Base-by-base conservation (phyloP, 2,113 vertebrate species). In the Hirundichthys speculiger region DNA sequence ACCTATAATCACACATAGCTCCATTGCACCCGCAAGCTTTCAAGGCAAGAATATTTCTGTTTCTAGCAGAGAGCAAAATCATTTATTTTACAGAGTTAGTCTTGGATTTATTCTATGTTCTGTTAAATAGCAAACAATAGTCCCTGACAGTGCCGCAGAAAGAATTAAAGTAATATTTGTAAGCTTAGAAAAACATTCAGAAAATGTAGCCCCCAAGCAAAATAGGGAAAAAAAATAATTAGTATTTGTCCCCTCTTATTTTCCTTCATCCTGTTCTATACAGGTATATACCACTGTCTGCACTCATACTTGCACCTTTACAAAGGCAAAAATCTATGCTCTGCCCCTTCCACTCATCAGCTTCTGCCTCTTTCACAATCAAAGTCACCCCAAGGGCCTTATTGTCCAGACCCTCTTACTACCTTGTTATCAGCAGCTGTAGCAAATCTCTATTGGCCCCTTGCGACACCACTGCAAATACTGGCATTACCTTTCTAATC, bases 361-460 rank as follows among this genome's bases (percentile, higher is more conserved):
- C 30, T 39, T 56, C 65, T 80, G 21, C 20, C 46, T 81, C 58
- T 81, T 64, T 73, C 69, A 64, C 55, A 80, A 71, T 85, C 87
- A 88, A 75, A 83, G 73, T 63, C 66, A 68, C 75, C 82, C 72
- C 70, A 51, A 69, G 84, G 86, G 86, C 57, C 79, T 86, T 56
- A 71, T 87, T 86, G 84, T 82, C 56, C 71, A 24, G 64, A 54
- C 46, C 67, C 65, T 80, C 73, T 64, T 71, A 83, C 84, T 86
- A 74, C 73, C 81, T 82, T 84, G 88, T 87, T 90, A 90, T 84
- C 79, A 88, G 74, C 85, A 77, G 77, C 80, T 68, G 77, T 61
- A 72, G 64, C 51, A 59, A 66, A 69, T 49, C 51, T 46, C 16
- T 45, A 85, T 64, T 54, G 75, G 54, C 52, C 79, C 77, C 61